phyloP scores from a whole-genome alignment of 2,113 vertebrate species.

The Pelecanoides urinatrix region DNA sequence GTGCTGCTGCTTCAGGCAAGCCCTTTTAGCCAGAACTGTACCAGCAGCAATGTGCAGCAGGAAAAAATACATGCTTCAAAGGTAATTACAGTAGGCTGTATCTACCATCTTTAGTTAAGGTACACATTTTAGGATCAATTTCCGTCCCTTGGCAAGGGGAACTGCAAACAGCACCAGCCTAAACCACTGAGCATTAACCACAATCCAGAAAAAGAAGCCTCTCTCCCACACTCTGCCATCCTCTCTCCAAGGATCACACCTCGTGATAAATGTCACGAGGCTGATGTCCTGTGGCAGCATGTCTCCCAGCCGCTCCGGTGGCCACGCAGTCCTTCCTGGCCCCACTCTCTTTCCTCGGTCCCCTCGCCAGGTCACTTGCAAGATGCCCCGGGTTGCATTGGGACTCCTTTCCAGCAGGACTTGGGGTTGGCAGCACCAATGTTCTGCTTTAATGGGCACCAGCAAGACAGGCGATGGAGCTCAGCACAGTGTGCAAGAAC shows the following conservation, averaged over 20 bases:
- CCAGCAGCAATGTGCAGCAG: neutral
- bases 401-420: neutral
- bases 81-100: neutral
- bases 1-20: constrained; percentile 3
- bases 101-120: neutral
- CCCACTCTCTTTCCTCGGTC: neutral
- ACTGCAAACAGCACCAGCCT: neutral
- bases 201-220: neutral
- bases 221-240: neutral
- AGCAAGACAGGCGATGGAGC: neutral
- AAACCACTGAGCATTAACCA: rapidly evolving
- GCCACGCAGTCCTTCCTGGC: neutral
- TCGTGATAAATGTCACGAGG: rapidly evolving
- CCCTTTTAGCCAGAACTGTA: neutral
- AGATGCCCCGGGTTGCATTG: rapidly evolving
- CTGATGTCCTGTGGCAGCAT: rapidly evolving
- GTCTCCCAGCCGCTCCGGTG: rapidly evolving
- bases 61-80: neutral
- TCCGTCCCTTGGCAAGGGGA: neutral
- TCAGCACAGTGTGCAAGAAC: neutral
- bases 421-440: rapidly evolving
- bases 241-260: neutral
- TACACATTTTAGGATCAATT: neutral
- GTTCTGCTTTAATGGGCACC: neutral
- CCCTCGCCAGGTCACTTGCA: rapidly evolving